Evolutionary conservation across 2,113 vertebrate genomes (phyloP), one percentile per base, ranked within the genome.

Genomic region (Chitala chitala): DNA sequence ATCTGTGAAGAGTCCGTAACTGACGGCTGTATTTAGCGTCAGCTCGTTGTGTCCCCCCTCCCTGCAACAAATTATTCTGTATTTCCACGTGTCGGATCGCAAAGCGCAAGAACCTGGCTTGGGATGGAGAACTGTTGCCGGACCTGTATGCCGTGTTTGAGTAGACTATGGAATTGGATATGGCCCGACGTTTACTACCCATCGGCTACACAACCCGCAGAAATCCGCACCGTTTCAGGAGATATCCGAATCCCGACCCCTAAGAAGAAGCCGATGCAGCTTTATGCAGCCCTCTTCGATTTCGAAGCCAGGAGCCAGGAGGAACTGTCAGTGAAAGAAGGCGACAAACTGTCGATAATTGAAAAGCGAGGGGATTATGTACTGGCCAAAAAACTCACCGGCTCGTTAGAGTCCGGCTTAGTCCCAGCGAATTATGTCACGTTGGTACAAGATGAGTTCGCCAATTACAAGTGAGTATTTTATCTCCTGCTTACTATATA

Each of bases 101-200:
- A 63, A 56, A 64, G 26, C n/a, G 54, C 40, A 51, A 56, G 69
- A 70, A 33, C 68, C 65, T 44, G 83, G 79, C 77, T 78, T 77
- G 84, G 86, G 83, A 95, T 95, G 95, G 94, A 98, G 87, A 82
- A 82, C 56, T 94, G 94, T 78, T 89, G 94, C 40, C 90, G 95
- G 77, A 86, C 86, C 76, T 91, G 90, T 31, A 76, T 95, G 87
- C 85, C 90, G 22, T 96, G 93, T 78, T 69, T 92, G 3, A 78
- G 64, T 1, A 86, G 84, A 22, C 86, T 98, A 59, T 98, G 96
- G 95, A 88, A 94, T 87, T 91, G 90, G 80, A 87, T 96, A n/a
- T 93, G 94, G 90, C 93, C 94, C 0, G 90, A 85, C 0, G 29
- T 86, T 0, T 77, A 69, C 63, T 85, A 89, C 69, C 87, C 82